phyloP scores from a whole-genome alignment of 1,140 invertebrate species.

The Hirudo medicinalis region DNA sequence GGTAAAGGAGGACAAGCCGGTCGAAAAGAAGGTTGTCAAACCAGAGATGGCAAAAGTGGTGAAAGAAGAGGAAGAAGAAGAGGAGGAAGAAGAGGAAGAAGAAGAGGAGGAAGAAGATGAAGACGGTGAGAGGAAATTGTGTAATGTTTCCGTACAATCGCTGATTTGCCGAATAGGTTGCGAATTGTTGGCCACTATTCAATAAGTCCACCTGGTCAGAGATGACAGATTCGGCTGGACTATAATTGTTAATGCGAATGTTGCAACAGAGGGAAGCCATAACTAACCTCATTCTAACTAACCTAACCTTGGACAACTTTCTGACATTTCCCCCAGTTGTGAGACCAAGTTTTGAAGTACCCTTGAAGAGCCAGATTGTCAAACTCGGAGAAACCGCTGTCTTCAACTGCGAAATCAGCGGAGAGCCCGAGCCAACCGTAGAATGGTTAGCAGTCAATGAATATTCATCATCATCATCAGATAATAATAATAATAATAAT shows the following conservation, averaged over 20 bases:
- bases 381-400: not conserved
- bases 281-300: too few species aligned
- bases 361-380: not conserved
- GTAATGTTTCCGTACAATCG: too few species aligned
- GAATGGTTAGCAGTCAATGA: not conserved
- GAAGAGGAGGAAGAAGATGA: constrained; percentile 9
- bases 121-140: not conserved
- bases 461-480: too few species aligned
- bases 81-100: constrained; percentile 1
- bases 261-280: too few species aligned
- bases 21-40: not conserved
- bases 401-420: not conserved
- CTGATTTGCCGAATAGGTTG: too few species aligned
- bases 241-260: too few species aligned
- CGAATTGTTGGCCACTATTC: too few species aligned
- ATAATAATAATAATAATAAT: too few species aligned
- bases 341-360: not conserved
- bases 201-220: too few species aligned
- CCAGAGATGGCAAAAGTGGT: not conserved
- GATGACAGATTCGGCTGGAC: too few species aligned
- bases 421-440: not conserved
- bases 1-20: not conserved
- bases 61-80: constrained; percentile 8
- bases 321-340: not conserved
- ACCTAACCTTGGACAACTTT: too few species aligned